Evolutionary conservation across 2,113 vertebrate genomes (phyloP), one percentile per base, ranked within the genome.

Genomic region (Takifugu bimaculatus): DNA sequence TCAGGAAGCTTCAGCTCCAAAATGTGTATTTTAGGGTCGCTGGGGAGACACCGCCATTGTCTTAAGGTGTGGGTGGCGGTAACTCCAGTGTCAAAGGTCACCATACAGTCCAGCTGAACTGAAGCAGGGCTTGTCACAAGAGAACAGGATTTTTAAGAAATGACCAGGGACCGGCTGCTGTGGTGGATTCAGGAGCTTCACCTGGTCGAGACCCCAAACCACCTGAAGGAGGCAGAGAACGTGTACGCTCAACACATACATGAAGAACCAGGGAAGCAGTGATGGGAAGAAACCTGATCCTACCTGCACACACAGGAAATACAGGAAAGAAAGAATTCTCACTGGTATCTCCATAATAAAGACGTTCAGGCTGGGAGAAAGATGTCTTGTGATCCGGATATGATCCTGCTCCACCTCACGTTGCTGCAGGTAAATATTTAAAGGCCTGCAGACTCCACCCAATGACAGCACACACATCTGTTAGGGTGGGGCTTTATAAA

Each of bases 101-200:
- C 54, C 2, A 89, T 15, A 4, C 69, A 87, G 63, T 91, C 87
- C 54, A 92, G 57, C 43, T 87, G 79, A 2, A 91, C 83, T 3
- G 68, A 63, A 3, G 88, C 57, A n/a, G 29, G 70, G 43, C 13
- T 60, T 25, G 20, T 85, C 77, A 64, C 92, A 93, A 5, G 82
- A 86, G 69, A 88, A 92, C 2, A 72, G 65, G 12, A 92, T 57
- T 26, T 74, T 57, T 50, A 91, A 20, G 3, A 43, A 54, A 9
- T 82, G 65, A 49, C 53, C 69, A 10, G 87, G 63, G 3, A 81
- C 48, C 5, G 85, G 69, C 56, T 82, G 77, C 47, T 72, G 35
- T 39, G 90, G 87, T n/a, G 90, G 89, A 63, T 90, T 91, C 26
- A 91, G 63, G 57, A 92, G 70, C 0, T 9, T 65, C 56, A 92